phyloP scores from a whole-genome alignment of 2,113 vertebrate genomes.

The Zootoca vivipara region DNA sequence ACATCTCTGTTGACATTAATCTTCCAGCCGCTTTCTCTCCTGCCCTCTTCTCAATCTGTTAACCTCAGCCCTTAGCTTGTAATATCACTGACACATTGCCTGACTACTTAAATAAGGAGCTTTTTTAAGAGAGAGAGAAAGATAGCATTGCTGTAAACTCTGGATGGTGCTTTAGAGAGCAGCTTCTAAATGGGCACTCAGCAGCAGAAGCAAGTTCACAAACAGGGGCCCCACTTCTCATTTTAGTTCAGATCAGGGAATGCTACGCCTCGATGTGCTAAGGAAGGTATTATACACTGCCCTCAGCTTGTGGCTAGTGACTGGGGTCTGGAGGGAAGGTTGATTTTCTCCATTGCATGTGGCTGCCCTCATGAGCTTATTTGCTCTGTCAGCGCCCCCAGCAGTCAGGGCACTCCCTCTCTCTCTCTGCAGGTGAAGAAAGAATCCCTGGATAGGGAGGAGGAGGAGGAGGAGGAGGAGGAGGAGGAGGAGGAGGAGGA shows the following conservation, averaged over 20 bases:
- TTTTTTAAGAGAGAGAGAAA: neutral
- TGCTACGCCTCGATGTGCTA: neutral
- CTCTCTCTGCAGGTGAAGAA: neutral
- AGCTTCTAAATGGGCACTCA: neutral
- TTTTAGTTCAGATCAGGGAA: neutral
- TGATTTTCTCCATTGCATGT: neutral
- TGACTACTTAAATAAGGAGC: neutral
- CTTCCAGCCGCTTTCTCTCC: neutral
- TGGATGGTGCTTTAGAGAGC: neutral
- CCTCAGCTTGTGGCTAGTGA: neutral
- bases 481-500: too few relatives aligned
- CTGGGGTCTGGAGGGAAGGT: neutral
- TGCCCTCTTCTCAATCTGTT: neutral
- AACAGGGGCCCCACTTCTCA: neutral
- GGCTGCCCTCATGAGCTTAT: neutral
- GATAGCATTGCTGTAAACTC: neutral
- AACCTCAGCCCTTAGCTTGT: neutral
- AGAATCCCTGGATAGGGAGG: neutral
- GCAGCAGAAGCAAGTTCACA: neutral
- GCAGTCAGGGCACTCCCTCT: neutral
- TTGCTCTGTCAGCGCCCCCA: neutral
- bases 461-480: too few relatives aligned
- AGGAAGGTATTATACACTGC: neutral
- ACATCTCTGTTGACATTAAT: neutral
- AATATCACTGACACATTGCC: neutral